Conservation (phyloP, 2,888 invertebrate species). For the Neuroscelio doddi region DNA sequence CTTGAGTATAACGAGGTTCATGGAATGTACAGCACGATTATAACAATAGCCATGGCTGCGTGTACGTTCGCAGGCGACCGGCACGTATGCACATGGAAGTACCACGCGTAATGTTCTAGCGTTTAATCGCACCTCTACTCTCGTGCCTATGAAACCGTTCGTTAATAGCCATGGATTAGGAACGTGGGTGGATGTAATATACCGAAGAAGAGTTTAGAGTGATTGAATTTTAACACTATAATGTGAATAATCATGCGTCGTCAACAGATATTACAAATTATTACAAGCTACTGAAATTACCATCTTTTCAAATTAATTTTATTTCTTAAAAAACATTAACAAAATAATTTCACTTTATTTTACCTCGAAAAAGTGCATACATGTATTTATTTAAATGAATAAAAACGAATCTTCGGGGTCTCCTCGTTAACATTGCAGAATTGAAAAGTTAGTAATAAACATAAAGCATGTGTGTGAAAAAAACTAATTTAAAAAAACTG, state of each 20-base stretch:
- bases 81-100: conserved; percentile 7
- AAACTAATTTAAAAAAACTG: too few species aligned
- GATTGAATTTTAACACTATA: conserved; percentile 3
- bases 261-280: conserved; percentile 6
- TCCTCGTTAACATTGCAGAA: too few species aligned
- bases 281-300: background rate
- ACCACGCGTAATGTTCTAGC: conserved; percentile 8
- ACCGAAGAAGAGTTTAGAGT: conserved; percentile 5
- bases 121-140: conserved; percentile 6
- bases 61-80: too few species aligned
- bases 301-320: too few species aligned
- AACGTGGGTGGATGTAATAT: background rate
- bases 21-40: conserved; percentile 13
- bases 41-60: conserved; percentile 8
- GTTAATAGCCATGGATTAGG: conserved; percentile 6
- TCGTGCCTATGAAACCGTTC: background rate
- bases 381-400: too few species aligned
- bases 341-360: too few species aligned
- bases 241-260: conserved; percentile 6
- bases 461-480: too few species aligned
- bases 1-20: conserved; percentile 7
- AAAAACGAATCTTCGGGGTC: too few species aligned
- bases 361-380: too few species aligned
- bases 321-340: too few species aligned
- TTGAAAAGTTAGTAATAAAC: too few species aligned